Conservation (phyloP, 2,113 vertebrate species). For the Triplophysa tibetana region DNA sequence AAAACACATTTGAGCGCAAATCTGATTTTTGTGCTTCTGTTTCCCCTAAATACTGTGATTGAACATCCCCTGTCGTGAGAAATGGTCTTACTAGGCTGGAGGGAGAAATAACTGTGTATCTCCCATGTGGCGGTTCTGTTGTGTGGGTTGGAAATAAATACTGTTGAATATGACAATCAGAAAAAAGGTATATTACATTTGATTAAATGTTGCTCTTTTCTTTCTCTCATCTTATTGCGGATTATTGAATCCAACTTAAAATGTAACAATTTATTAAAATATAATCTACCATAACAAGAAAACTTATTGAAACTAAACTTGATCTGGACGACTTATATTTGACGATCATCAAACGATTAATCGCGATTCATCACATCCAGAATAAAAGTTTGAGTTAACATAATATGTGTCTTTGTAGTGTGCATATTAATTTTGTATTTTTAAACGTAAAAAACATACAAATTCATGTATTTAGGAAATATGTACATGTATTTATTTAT, state of each 20-base stretch:
- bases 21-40: neutral
- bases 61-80: slow-evolving; percentile 8
- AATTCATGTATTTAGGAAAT: too few species aligned
- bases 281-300: too few species aligned
- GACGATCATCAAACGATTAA: too few species aligned
- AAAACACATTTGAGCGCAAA: slow-evolving; percentile 35
- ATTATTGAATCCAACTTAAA: neutral
- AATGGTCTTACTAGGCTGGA: slow-evolving; percentile 9
- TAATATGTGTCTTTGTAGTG: too few species aligned
- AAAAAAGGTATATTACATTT: neutral
- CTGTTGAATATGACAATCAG: slow-evolving; percentile 17
- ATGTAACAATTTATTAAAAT: too few species aligned
- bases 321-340: too few species aligned
- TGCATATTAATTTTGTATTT: too few species aligned
- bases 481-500: too few species aligned
- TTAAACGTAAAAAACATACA: too few species aligned
- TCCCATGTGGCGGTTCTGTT: slow-evolving; percentile 1
- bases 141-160: slow-evolving; percentile 30
- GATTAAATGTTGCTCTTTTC: slow-evolving; percentile 15
- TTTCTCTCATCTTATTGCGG: neutral
- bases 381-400: too few species aligned
- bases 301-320: too few species aligned
- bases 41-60: slow-evolving; percentile 22
- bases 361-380: too few species aligned
- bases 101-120: slow-evolving; percentile 3